These are phyloP conservation scores for Zoroaster sp. DNA, from an alignment of 53 echinoderm and acorn worm species.

Conservation along the genomic window DNA sequence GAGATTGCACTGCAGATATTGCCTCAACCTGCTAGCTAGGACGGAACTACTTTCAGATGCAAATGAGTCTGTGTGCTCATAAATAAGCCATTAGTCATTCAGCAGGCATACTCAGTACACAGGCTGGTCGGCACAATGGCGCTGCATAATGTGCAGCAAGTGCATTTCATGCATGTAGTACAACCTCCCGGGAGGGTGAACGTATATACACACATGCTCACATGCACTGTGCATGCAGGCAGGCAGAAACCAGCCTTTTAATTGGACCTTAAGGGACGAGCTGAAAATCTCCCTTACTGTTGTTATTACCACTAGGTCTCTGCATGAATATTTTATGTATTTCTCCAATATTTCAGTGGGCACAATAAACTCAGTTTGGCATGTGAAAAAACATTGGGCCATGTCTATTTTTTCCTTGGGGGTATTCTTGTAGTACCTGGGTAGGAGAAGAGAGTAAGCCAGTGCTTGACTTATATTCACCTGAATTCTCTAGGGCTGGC, in stretches of 20 bases:
- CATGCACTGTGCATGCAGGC: constrained; percentile 54
- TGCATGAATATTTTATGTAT: constrained; percentile 1
- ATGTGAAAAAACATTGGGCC: constrained; percentile 22
- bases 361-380: constrained; percentile 18
- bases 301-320: constrained; percentile 30
- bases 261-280: constrained; percentile 66
- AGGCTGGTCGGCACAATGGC: constrained; percentile 66
- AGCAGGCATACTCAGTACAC: constrained; percentile 63
- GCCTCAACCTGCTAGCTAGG: constrained; percentile 57
- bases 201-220: constrained; percentile 4
- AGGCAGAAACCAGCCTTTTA: constrained; percentile 64
- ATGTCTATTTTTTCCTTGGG: constrained; percentile 44
- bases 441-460: constrained; percentile 37
- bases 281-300: constrained; percentile 27
- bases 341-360: constrained; percentile 7
- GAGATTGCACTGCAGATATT: constrained; percentile 12
- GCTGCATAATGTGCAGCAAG: constrained; percentile 67
- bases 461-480: constrained; percentile 36
- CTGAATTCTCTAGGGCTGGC: constrained; percentile 34
- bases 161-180: constrained; percentile 65
- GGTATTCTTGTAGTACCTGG: constrained; percentile 34
- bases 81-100: constrained; percentile 98
- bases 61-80: constrained; percentile 93
- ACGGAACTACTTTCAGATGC: constrained; percentile 99
- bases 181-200: constrained; percentile 43